These are phyloP conservation scores for Nestor notabilis DNA, from an alignment of 2,113 vertebrate genomes.

Conservation along the genomic window DNA sequence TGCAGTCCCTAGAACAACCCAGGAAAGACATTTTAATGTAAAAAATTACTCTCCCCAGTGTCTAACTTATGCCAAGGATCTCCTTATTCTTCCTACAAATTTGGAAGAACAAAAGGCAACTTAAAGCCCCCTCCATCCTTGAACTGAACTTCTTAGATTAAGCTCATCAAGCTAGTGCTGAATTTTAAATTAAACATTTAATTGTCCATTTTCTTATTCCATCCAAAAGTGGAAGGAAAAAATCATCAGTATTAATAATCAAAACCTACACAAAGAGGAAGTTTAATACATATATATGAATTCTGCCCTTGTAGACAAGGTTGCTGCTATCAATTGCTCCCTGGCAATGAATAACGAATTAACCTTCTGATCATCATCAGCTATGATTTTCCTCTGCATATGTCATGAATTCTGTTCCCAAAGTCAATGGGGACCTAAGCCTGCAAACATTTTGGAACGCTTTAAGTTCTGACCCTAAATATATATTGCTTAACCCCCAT, in stretches of 20 bases:
- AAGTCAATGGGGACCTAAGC: background rate
- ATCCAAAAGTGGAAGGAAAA: conserved; percentile 9
- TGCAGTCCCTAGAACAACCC: background rate
- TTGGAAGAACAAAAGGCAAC: background rate
- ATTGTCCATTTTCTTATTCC: conserved; percentile 49
- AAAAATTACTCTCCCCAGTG: background rate
- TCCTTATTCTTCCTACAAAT: background rate
- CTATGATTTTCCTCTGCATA: background rate
- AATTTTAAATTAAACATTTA: conserved; percentile 33
- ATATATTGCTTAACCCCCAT: background rate
- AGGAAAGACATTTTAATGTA: background rate
- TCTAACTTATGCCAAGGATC: background rate
- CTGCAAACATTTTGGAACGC: background rate
- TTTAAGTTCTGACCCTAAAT: conserved; percentile 3
- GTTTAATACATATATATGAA: conserved; percentile 49
- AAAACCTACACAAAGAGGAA: conserved; percentile 37
- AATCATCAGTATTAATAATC: conserved; percentile 24
- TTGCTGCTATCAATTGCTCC: conserved; percentile 39
- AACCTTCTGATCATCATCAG: conserved; percentile 18
- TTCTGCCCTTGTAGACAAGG: conserved; percentile 32
- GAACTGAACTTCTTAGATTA: background rate
- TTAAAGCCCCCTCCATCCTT: background rate
- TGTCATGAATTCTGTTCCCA: background rate
- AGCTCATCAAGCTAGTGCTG: background rate
- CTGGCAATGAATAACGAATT: conserved; percentile 21